These are phyloP conservation scores for Taxidea taxus DNA, from an alignment of 2,113 vertebrate genomes.

Conservation along the genomic window DNA sequence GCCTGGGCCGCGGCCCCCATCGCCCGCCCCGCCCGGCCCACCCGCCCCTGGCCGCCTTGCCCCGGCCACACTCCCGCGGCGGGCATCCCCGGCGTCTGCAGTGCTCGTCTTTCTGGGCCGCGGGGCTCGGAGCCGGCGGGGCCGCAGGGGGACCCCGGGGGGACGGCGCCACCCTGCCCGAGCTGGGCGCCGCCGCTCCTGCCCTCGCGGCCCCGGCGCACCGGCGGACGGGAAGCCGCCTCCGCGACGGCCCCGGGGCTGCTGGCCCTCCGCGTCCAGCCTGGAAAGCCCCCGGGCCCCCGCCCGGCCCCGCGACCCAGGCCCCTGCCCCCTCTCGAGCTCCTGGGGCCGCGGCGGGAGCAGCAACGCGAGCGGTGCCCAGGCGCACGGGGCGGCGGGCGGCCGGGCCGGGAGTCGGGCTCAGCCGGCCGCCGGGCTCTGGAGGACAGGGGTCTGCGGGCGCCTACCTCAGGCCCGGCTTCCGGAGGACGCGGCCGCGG, in stretches of 20 bases:
- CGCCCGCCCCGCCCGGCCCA: background rate
- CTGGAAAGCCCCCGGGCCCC: background rate
- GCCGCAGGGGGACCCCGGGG: too few relatives aligned
- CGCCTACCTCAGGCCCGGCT: background rate
- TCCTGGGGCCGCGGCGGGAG: accelerated
- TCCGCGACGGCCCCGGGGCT: too few relatives aligned
- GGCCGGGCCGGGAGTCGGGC: background rate
- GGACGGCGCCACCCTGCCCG: accelerated
- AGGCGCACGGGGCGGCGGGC: background rate
- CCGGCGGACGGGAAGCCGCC: background rate
- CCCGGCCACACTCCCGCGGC: background rate
- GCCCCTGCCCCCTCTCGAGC: accelerated
- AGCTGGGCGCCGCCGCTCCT: accelerated
- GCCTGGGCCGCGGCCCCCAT: background rate
- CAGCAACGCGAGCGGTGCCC: accelerated
- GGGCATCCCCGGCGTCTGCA: accelerated
- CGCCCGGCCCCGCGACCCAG: background rate
- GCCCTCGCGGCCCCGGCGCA: background rate
- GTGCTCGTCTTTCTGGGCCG: too few relatives aligned
- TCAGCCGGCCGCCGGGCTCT: background rate
- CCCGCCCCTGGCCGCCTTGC: background rate
- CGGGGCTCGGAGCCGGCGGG: too few relatives aligned
- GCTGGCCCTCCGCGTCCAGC: background rate
- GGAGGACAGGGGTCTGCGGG: background rate
- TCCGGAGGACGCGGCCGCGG: background rate